Evolutionary conservation across 2,113 vertebrate genomes (phyloP), one percentile per base, ranked within the genome.

Genomic region (Ibidorhyncha struthersii): DNA sequence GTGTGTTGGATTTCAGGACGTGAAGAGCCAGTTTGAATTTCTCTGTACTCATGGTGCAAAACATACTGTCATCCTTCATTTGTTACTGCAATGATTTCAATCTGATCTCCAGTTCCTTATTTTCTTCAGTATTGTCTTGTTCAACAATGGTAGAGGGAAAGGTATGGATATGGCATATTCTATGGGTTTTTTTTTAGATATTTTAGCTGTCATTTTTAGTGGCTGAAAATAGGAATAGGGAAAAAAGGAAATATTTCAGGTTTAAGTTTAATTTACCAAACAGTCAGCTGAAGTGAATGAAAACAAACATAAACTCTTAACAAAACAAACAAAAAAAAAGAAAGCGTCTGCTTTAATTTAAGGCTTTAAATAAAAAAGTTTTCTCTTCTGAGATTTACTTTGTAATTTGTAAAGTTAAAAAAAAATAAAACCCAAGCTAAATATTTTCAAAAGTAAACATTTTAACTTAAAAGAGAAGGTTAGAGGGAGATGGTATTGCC

Each of bases 151-250:
- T 8, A 70, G 49, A 56, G 8, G 10, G 10, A 69, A 81, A 90
- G 22, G 3, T 40, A 69, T 12, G 14, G 47, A 66, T 5, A 12
- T 7, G 29, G 8, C 20, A 36, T 45, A 47, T 50, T 43, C 8
- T 23, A 34, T 9, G 4, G 4, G 3, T 0, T 4, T n/a, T 16
- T 32, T 72, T 21, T 27, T 61, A 40, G 3, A 15, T 56, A 29
- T 27, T 91, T 78, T 36, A 50, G 14, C 27, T 50, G 7, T 36
- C 18, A 2, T 3, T 67, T 83, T 67, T 49, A 72, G 15, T 53
- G 38, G 14, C 13, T 43, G 69, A 71, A 80, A 80, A 77, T 34
- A 43, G 23, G 15, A 80, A 50, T 8, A 50, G 3, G 22, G 50
- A 47, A 66, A 66, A 50, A 41, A 38, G 3, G 11, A 58, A 71